phyloP scores from a whole-genome alignment of 2,113 vertebrate genomes.

The Nymphicus hollandicus region DNA sequence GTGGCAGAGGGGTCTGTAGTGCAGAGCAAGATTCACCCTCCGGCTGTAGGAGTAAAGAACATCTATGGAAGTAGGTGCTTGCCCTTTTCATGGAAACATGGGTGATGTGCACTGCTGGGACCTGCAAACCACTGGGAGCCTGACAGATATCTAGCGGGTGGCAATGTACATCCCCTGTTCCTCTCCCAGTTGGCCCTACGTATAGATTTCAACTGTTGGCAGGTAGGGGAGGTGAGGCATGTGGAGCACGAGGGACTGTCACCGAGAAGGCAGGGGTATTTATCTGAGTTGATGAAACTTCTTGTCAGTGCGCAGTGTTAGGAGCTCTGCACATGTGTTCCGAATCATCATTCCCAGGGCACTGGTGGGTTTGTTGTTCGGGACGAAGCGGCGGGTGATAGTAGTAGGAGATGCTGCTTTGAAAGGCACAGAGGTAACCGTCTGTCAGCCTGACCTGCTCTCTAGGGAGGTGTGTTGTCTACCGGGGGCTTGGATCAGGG shows the following conservation, averaged over 20 bases:
- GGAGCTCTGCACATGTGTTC: background rate
- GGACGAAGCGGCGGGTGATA: background rate
- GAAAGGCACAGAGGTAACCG: background rate
- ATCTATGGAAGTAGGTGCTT: background rate
- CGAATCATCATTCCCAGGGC: background rate
- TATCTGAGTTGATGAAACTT: slow-evolving; percentile 40
- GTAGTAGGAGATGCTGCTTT: background rate
- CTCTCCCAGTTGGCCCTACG: background rate
- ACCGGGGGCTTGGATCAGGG: background rate
- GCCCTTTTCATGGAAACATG: background rate
- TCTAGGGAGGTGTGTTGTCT: background rate
- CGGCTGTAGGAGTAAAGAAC: background rate
- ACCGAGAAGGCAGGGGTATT: background rate
- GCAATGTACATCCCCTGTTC: background rate
- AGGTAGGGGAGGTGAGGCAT: slow-evolving; percentile 36
- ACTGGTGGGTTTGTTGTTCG: background rate
- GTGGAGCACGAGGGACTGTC: background rate
- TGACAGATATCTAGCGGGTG: background rate
- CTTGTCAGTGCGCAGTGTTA: background rate
- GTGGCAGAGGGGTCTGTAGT: background rate
- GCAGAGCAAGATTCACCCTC: background rate
- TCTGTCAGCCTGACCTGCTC: background rate
- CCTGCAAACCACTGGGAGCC: background rate
- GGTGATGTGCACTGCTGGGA: background rate
- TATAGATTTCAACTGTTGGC: slow-evolving; percentile 17